A percentile compares a stretch with the other conserved stretches of the same genome.
phyloP scores from a whole-genome alignment of 30 jellyfish, hydroid and myxozoan genomes.

The Catostylus mosaicus region DNA sequence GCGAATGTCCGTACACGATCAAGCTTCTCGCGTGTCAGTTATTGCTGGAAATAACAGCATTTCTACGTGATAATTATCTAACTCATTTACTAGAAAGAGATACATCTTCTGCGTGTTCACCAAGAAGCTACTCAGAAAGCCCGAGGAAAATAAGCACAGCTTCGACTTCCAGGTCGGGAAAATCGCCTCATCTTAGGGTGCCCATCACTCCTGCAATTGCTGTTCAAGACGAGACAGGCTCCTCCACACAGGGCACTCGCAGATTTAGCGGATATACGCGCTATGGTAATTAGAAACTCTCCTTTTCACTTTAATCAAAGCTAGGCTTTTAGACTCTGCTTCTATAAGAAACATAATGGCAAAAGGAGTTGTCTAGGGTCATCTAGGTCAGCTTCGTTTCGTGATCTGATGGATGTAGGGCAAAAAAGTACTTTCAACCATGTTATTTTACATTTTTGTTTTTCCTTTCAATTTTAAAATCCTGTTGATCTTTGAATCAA shows the following conservation, averaged over 20 bases:
- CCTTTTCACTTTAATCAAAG: background rate
- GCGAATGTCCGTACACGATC: constrained; percentile 78
- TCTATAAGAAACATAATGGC: no score
- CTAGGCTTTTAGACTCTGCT: no score
- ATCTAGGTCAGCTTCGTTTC: no score
- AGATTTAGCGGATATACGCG: constrained; percentile 34
- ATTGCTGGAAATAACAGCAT: constrained; percentile 85
- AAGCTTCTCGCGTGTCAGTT: constrained; percentile 84
- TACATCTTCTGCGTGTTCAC: constrained; percentile 10
- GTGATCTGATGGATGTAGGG: no score
- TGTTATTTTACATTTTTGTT: no score
- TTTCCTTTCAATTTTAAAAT: no score
- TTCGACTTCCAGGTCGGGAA: background rate
- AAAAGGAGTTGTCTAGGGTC: no score
- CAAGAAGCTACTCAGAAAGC: constrained; percentile 25
- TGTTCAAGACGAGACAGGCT: constrained; percentile 47
- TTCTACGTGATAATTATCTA: constrained; percentile 70
- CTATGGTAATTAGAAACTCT: constrained; percentile 1
- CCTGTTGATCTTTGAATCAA: no score
- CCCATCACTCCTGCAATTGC: constrained; percentile 53
- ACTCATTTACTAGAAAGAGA: constrained; percentile 14
- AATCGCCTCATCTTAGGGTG: background rate
- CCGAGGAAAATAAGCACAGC: constrained; percentile 32
- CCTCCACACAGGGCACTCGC: constrained; percentile 10
- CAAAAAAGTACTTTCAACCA: no score